Conservation (phyloP, 1,140 invertebrate genomes). For the Microplitis mediator region DNA sequence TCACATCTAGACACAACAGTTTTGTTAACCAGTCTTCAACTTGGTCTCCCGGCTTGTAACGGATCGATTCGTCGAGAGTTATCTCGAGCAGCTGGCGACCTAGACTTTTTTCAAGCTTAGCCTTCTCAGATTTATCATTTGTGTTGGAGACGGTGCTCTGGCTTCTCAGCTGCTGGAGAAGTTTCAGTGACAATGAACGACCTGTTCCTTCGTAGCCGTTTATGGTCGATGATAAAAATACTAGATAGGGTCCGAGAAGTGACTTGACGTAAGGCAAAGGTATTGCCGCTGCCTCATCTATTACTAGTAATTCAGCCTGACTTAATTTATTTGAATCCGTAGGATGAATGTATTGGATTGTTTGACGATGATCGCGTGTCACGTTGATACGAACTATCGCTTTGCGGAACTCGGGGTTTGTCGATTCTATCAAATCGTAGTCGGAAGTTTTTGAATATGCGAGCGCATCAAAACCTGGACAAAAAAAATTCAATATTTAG, state of each 20-base stretch:
- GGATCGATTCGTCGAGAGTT: slow-evolving; percentile 91
- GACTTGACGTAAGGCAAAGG: slow-evolving; percentile 92
- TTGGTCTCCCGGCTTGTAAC: slow-evolving; percentile 87
- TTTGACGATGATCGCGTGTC: slow-evolving; percentile 91
- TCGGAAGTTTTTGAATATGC: slow-evolving; percentile 97
- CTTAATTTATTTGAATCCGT: slow-evolving; percentile 86
- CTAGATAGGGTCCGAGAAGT: slow-evolving; percentile 90
- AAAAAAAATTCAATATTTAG: not conserved
- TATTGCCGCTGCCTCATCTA: slow-evolving; percentile 99
- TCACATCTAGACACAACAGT: slow-evolving; percentile 90
- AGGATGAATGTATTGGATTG: slow-evolving; percentile 96
- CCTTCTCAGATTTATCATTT: slow-evolving; percentile 54
- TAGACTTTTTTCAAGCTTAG: slow-evolving; percentile 52
- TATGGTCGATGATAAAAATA: slow-evolving; percentile 96
- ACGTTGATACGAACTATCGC: slow-evolving; percentile 94
- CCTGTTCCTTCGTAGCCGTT: slow-evolving; percentile 99
- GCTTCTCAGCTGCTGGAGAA: slow-evolving; percentile 86
- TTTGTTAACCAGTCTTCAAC: slow-evolving; percentile 93
- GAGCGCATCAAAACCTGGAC: slow-evolving; percentile 85
- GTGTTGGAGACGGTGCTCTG: slow-evolving; percentile 63
- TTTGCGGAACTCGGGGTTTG: slow-evolving; percentile 96
- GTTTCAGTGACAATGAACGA: slow-evolving; percentile 91
- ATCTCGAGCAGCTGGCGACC: slow-evolving; percentile 64
- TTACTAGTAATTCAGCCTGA: slow-evolving; percentile 93
- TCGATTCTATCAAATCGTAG: slow-evolving; percentile 94